Evolutionary conservation across 2,797 vertebrate species (phyloP).

Genomic region (Odontamblyopus lacepedii): DNA sequence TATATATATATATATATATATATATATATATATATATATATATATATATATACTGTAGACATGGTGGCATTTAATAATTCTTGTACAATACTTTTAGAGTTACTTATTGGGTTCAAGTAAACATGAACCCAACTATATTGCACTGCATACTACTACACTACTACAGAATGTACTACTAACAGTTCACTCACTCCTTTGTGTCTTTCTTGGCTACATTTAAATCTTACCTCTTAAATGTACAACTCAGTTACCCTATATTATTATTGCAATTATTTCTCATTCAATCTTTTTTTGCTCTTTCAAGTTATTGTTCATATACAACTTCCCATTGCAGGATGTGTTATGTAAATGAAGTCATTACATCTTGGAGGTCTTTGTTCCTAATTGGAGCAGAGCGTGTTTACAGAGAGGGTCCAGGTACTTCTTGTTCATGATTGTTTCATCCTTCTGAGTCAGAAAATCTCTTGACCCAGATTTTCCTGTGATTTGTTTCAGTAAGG

Average conservation of each 20-base stretch:
- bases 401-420: slow-evolving; percentile 7
- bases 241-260: background rate
- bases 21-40: too few species aligned
- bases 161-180: too few species aligned
- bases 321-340: too few species aligned
- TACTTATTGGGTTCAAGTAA: background rate
- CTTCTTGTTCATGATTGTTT: slow-evolving; percentile 18
- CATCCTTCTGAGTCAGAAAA: slow-evolving; percentile 31
- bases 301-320: background rate
- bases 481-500: background rate
- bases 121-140: background rate
- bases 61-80: too few species aligned
- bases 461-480: slow-evolving; percentile 34
- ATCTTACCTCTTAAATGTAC: background rate
- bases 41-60: too few species aligned
- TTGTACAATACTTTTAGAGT: too few species aligned
- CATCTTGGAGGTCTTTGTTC: background rate
- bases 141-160: too few species aligned
- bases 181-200: too few species aligned
- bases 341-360: background rate
- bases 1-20: too few species aligned
- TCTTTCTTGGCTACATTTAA: background rate
- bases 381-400: slow-evolving; percentile 3
- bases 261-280: background rate
- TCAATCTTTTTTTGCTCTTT: background rate